Evolutionary conservation across 2,888 invertebrate species (phyloP), one percentile per base, ranked within the genome.

Genomic region (Acleris sparsana): DNA sequence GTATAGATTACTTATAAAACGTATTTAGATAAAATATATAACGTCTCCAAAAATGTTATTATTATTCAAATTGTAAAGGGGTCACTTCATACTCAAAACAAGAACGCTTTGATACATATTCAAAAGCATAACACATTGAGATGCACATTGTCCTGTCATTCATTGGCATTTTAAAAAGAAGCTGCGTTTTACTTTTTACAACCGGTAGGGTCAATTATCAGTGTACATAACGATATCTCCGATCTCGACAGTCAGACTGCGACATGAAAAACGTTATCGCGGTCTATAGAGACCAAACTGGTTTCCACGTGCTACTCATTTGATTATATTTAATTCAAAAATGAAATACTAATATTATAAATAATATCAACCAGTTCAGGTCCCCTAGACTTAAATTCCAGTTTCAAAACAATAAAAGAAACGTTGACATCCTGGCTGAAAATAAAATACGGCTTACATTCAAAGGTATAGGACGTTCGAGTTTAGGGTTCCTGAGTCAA

Each of bases 311-410:
- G 49, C 49, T 18, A 5, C 56, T 56, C 17, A 57, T 57, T 25
- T 25, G 57, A 57, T 22, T 11, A 6, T 17, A 57, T 57, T 57
- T 57, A 57, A 25, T 25, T 6, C 44, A n/a, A 46, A 39, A 22
- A 25, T 52, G 22, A 43, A 57, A 44, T 25, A 25, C 25, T 44
- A n/a, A n/a, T n/a, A n/a, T n/a, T 22, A 56, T 22, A 55, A 56
- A 43, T 43, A 56, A 22, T 43, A 9, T 20, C 3, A 25, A 46
- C 25, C 13, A 11, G 18, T 17, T 44, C 46, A 57, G 57, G 46
- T 46, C 57, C 57, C 57, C 57, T 57, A 57, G 57, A 29, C 25
- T 57, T 25, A 9, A 22, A 57, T 46, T 44, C 57, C 57, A 46
- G 57, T 57, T 57, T 57, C 22, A 5, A 43, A 57, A 22, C 44